Percentiles rank a stretch among this genome's conserved stretches.
Conservation (phyloP, 2,113 vertebrate species). For the Labeo catla region DNA sequence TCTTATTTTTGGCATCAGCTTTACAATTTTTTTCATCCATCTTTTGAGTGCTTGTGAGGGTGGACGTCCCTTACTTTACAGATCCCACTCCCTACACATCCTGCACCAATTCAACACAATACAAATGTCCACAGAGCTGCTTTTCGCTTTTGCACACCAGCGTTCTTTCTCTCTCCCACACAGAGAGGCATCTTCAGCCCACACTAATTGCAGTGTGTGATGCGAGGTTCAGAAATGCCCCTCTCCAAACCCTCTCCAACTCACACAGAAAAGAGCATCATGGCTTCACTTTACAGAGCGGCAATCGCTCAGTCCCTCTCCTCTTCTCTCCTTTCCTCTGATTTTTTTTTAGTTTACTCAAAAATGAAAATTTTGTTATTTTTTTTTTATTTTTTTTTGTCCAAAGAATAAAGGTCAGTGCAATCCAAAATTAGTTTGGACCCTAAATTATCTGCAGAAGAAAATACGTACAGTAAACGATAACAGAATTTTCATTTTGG, state of each 20-base stretch:
- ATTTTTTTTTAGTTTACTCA: neutral
- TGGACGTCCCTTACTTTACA: neutral
- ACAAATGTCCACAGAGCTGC: neutral
- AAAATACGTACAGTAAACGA: neutral
- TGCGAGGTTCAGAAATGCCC: slow-evolving; percentile 45
- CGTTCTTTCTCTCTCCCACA: slow-evolving; percentile 25
- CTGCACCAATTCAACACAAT: slow-evolving; percentile 26
- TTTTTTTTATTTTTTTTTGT: too few relatives aligned
- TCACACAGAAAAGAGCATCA: slow-evolving; percentile 11
- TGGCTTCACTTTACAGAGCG: neutral
- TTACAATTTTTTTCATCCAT: neutral
- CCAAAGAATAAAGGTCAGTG: neutral
- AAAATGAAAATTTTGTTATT: neutral
- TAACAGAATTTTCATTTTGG: neutral
- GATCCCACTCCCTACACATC: neutral
- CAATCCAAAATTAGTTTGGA: neutral
- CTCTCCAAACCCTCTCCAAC: slow-evolving; percentile 39
- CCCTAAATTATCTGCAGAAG: neutral
- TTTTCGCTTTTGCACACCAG: neutral
- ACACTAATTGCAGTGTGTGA: slow-evolving; percentile 44
- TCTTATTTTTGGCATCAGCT: neutral
- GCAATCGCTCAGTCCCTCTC: neutral
- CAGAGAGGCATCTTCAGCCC: slow-evolving; percentile 42
- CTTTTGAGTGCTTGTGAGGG: neutral
- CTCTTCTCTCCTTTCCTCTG: neutral